Base-by-base conservation (phyloP, 2,888 invertebrate species). In the Hyles lineata region DNA sequence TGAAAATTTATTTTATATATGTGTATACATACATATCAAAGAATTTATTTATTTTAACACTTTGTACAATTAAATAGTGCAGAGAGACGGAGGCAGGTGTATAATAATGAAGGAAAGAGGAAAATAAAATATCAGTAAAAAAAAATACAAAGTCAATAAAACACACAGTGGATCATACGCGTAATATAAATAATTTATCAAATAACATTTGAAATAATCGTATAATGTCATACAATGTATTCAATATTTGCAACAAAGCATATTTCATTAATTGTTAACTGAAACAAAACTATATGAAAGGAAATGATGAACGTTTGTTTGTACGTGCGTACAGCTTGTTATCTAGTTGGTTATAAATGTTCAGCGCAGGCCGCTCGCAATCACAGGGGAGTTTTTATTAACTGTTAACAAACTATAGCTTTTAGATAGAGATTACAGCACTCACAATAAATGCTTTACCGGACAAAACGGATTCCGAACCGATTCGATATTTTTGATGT, bases 401-500 rank as follows among this genome's bases (percentile, higher is more conserved):
- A 82, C 84, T 80, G 83, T 81, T 83, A 84, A 83, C 84, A 83
- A 84, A 87, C 85, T 85, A 81, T 83, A 82, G 81, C 85, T 85
- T 85, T 85, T 85, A 85, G 78, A 81, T 78, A 82, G 83, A 83
- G 81, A 84, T 85, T 85, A 85, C 82, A 80, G 80, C 81, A 83
- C 81, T 83, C 80, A 82, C 82, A 79, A 81, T 83, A 83, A 87
- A 85, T 77, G 82, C 74, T 81, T 76, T 77, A 73, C 63, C 77
- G 78, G 70, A 80, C 78, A 82, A 79, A 81, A 80, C 76, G 76
- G 77, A 79, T 81, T 77, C 73, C 70, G 70, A 71, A 73, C 75
- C 74, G 73, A 77, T 79, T 81, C 79, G 74, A 80, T 79, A 78
- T 80, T 79, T 80, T 77, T 78, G 74, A 80, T 76, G 73, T 73